These are phyloP conservation scores for Alligator sinensis DNA, from an alignment of 2,113 vertebrate genomes.

Conservation along the genomic window DNA sequence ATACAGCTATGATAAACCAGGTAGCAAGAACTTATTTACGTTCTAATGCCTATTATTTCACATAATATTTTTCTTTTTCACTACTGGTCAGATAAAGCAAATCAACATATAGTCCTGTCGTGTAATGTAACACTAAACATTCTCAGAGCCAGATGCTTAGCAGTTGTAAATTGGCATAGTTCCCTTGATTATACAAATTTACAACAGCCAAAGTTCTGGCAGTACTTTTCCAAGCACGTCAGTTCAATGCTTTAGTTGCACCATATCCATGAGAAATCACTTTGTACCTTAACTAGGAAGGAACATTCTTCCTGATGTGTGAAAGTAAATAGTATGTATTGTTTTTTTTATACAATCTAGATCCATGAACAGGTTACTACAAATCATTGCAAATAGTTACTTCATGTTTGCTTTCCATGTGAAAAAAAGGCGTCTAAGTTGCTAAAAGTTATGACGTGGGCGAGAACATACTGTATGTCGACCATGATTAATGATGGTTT, in stretches of 20 bases:
- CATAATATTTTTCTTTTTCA: not conserved
- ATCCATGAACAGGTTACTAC: not conserved
- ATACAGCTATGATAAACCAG: not conserved
- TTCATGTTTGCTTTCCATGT: constrained; percentile 49
- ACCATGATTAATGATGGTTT: constrained; percentile 35
- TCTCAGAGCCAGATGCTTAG: not conserved
- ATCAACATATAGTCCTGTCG: not conserved
- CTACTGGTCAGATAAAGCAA: not conserved
- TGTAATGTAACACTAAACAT: not conserved
- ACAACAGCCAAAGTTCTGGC: constrained; percentile 37
- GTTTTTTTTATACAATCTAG: not conserved
- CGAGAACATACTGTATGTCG: constrained; percentile 19
- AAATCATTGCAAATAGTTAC: constrained; percentile 26
- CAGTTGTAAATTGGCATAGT: not conserved
- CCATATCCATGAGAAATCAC: constrained; percentile 39
- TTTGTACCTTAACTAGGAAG: constrained; percentile 27
- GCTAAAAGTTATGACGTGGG: not conserved
- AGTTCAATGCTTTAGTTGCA: not conserved
- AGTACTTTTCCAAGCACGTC: not conserved
- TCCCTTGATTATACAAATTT: not conserved
- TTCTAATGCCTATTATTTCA: not conserved
- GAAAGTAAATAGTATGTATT: constrained; percentile 19
- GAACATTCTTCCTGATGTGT: not conserved
- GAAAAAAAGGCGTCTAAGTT: not conserved
- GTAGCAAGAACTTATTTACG: not conserved